Base-by-base conservation (phyloP, 2,113 vertebrate species). In the Pygathrix nemaeus region DNA sequence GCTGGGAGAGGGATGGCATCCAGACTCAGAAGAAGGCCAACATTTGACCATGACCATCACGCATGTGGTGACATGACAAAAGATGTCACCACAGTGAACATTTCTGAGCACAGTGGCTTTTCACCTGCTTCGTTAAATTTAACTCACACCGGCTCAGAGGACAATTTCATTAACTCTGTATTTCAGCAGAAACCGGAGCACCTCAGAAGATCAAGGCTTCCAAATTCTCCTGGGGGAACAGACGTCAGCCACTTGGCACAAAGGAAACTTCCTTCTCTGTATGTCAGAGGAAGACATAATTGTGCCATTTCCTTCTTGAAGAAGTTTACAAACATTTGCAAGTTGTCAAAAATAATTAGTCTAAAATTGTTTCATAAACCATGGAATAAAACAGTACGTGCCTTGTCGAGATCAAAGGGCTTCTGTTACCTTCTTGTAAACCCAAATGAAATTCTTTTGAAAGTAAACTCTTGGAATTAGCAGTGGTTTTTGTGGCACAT, bases 311-410 rank as follows among this genome's bases (percentile, higher is more conserved):
- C 96, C 82, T 96, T 97, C 98, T 21, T 43, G 97, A 98, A 98
- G 96, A 98, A 98, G 97, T 98, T 98, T 98, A 98, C 97, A 98
- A 98, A 98, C 97, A 98, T 99, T 99, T 98, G 97, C 98, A 98
- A 97, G 97, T 97, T 48, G 97, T 99, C 98, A 98, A 93, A 98
- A 98, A 98, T 99, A 99, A 99, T 99, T 99, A 98, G 98, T 98
- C 97, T 98, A 98, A 98, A 98, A 92, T 94, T 90, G 95, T 97
- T 98, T 95, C 94, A 14, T 78, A 96, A 93, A 86, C 96, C 93
- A 43, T 27, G 82, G 90, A 90, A 97, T 88, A 98, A 73, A 98
- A 97, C 76, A 83, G 96, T 88, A 90, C 1, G 48, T 75, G 90
- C 72, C 97, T 98, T 94, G 97, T 98, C 96, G 88, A 98, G 98